Evolutionary conservation across 37 sponge, comb jelly and placozoan species (phyloP).

Genomic region (Crambe crambe): DNA sequence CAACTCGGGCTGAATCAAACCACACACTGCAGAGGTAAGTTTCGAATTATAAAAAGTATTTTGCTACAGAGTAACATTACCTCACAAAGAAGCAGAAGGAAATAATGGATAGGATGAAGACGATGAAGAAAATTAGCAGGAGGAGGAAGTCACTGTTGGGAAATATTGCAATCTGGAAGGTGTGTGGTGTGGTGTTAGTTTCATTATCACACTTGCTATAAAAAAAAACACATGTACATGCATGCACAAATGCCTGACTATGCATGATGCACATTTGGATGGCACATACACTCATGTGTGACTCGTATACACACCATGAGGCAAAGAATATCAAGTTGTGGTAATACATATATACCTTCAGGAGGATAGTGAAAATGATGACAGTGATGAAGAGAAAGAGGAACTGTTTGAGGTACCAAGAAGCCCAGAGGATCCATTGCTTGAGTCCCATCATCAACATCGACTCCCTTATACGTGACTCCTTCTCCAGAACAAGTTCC

Average conservation of each 20-base stretch:
- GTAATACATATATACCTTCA: constrained; percentile 71
- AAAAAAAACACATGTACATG: too few species aligned
- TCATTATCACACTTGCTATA: too few species aligned
- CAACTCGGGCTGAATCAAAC: constrained; percentile 76
- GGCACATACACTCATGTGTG: too few species aligned
- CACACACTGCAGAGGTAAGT: constrained; percentile 60
- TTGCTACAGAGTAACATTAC: too few species aligned
- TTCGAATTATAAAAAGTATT: too few species aligned
- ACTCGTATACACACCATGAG: too few species aligned
- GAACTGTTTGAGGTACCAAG: constrained; percentile 91
- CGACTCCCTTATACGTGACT: constrained; percentile 80
- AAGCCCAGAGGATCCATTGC: constrained; percentile 58
- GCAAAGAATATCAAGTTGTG: too few species aligned
- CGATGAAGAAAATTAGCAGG: constrained; percentile 43
- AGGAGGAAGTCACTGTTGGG: constrained; percentile 59
- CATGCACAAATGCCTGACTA: too few species aligned
- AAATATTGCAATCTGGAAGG: constrained; percentile 18
- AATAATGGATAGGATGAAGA: constrained; percentile 58
- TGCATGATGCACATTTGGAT: too few species aligned
- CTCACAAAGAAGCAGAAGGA: constrained; percentile 71
- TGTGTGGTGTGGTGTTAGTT: too few species aligned
- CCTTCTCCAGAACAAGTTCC: constrained; percentile 88
- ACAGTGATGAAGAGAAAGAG: constrained; percentile 78
- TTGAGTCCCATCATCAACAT: constrained; percentile 98
- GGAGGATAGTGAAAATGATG: constrained; percentile 54